Evolutionary conservation across 2,888 invertebrate species (phyloP), one percentile per base, ranked within the genome.

Genomic region (Carpatolechia fugitivella): DNA sequence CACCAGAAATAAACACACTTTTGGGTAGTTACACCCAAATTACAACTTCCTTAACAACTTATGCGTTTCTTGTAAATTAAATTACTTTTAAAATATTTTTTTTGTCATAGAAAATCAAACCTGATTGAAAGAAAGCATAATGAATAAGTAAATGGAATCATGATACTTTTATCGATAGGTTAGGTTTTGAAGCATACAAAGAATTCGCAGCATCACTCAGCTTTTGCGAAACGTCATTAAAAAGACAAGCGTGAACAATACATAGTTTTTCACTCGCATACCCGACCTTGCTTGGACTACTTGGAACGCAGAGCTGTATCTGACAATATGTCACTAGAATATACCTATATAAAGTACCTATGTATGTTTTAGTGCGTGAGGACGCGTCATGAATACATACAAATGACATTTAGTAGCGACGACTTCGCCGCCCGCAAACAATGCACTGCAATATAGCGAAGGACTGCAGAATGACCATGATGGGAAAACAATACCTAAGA

Each of bases 341-440:
- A 55, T 54, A 70, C 69, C 74, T 75, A 74, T 68, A 66, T 72
- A 76, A 72, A 70, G 68, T 73, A 67, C 73, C 11, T 24, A 44
- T 11, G 16, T 31, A 38, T 16, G 16, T 16, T 38, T 11, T 20
- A 44, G 44, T 44, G 29, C 44, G 44, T 44, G 73, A 73, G 71
- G 66, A 80, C 78, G 80, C 65, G 61, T 70, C 71, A 72, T 84
- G 88, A 85, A 88, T 87, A 87, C 75, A 78, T 85, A 88, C 76
- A 78, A 80, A 75, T 72, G 66, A 60, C 73, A 84, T 82, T 82
- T 78, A 76, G 74, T 70, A 72, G 67, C 72, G 65, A 68, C 61
- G 61, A 67, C 61, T 60, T 52, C 56, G 54, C 53, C 52, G 69
- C 68, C 63, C 62, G 24, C 24, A 64, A 67, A 78, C 74, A 74